Base-by-base conservation (phyloP, 2,797 vertebrate species). In the Microctenopoma steveboyesi region DNA sequence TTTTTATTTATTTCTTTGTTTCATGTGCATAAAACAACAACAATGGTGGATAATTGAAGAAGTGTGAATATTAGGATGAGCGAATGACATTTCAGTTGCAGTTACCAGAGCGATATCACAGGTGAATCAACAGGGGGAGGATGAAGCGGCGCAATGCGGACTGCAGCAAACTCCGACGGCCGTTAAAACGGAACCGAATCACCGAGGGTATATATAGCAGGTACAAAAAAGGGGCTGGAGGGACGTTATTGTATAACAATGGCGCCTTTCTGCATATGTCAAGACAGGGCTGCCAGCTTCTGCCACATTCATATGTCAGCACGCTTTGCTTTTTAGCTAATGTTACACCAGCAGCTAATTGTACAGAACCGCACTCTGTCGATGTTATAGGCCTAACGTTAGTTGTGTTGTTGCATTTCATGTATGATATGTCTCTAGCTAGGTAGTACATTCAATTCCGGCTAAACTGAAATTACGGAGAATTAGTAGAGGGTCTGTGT, bases 111-210 rank as follows among this genome's bases (percentile, higher is more conserved):
- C 87, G 78, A 78, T 88, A 92, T 88, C 78, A 85, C 83, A 71
- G 82, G 90, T 80, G 92, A 93, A 93, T 89, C 92, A 92, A 93
- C 92, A 71, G 84, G 88, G 93, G 93, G 94, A 97, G 95, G 94
- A 97, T 97, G 96, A 98, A 98, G 96, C 95, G 97, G 96, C 97
- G 96, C 95, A 98, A 96, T 96, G 96, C 96, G 93, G 96, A 98
- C 95, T 97, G 96, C 96, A 97, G 95, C 93, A 98, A 97, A 94
- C 95, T 98, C 95, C 95, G 96, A 95, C 95, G 96, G 94, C 96
- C 96, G 92, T 95, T 98, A 82, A 98, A 97, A 96, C 96, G 96
- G 95, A 98, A 96, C 95, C 95, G 96, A 94, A 98, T 98, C 94
- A 96, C 96, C 82, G 97, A 97, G 94, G 95, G 97, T 89, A 96